A percentile compares a stretch with the other conserved stretches of the same genome.
Conservation (phyloP, 1,140 invertebrate species). For the Bradynema listronoti region DNA sequence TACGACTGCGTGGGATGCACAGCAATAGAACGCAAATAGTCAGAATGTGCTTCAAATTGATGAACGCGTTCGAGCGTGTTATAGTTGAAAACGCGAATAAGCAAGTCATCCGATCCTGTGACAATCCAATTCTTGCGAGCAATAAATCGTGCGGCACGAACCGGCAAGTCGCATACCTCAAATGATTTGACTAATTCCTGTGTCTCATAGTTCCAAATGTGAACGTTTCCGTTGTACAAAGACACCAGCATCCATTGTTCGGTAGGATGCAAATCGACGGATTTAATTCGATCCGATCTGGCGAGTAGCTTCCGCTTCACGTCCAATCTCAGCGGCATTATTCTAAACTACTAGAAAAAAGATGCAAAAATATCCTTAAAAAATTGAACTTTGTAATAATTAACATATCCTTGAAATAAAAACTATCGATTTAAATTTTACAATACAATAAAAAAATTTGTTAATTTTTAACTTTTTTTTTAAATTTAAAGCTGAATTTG, state of each 20-base stretch:
- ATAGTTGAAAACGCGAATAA: conserved; percentile 90
- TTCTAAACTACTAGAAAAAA: conserved; percentile 7
- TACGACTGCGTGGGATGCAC: conserved; percentile 95
- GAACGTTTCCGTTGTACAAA: conserved; percentile 95
- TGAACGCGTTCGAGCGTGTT: conserved; percentile 93
- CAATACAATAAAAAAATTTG: too few relatives aligned
- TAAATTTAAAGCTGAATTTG: too few relatives aligned
- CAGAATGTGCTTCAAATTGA: conserved; percentile 93
- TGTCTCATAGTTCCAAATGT: conserved; percentile 93
- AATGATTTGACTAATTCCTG: conserved; percentile 81
- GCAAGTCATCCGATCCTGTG: conserved; percentile 76
- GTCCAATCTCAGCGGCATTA: conserved; percentile 74
- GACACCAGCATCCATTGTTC: conserved; percentile 98
- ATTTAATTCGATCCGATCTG: conserved; percentile 93
- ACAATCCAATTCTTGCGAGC: conserved; percentile 97
- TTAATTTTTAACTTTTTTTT: too few relatives aligned
- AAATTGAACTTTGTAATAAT: too few relatives aligned
- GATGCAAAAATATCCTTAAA: too few relatives aligned
- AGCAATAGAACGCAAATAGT: conserved; percentile 90
- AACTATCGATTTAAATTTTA: too few relatives aligned
- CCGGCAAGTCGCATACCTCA: conserved; percentile 86
- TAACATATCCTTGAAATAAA: too few relatives aligned
- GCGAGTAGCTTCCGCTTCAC: conserved; percentile 94
- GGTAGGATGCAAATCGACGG: conserved; percentile 88
- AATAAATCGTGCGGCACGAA: conserved; percentile 88